Base-by-base conservation (phyloP, 1,140 invertebrate genomes). In the Artemia franciscana region DNA sequence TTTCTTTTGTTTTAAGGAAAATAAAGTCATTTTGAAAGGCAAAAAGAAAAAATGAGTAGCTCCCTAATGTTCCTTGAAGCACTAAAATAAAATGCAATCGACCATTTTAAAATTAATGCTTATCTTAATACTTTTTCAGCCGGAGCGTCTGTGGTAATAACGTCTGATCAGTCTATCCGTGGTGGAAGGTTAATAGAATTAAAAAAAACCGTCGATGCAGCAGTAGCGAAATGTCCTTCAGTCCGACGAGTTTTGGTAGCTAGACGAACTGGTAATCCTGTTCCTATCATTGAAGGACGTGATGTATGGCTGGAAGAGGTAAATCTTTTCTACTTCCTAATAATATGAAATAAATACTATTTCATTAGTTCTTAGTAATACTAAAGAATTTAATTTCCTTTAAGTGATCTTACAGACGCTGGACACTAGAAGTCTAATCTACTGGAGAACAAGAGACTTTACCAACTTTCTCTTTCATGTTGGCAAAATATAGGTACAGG, bases 161-260 rank as follows among this genome's bases (percentile, higher is more conserved):
- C 78, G 21, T 69, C 72, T 21, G 76, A 80, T 67, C 70, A 77
- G 64, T 73, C 70, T 4, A 66, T 77, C 1, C 69, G 78, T 30
- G 78, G 76, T 24, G 77, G 77, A 3, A 74, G 74, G 65, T 60
- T 67, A 0, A 73, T 79, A 15, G 68, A 74, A 23, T 67, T 80
- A 63, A 79, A 79, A 67, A 69, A 73, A 60, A 73, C 70, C 9
- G 77, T 77, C 3, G 77, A 79, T 68, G 68, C 66, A 2, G 78
- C 78, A 9, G 69, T 80, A 4, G 66, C 66, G 5, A 67, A 68
- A 23, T 74, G 73, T 62, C 69, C 72, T 15, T 64, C 66, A 63
- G 73, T 79, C 2, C 71, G 73, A 64, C 67, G 69, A 24, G 76
- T 79, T 4, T 70, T 79, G 61, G 75, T 79, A 0, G 70, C 72